Conservation (phyloP, 35 echinoderm and acorn worm genomes). For the Holothuria glaberrima region DNA sequence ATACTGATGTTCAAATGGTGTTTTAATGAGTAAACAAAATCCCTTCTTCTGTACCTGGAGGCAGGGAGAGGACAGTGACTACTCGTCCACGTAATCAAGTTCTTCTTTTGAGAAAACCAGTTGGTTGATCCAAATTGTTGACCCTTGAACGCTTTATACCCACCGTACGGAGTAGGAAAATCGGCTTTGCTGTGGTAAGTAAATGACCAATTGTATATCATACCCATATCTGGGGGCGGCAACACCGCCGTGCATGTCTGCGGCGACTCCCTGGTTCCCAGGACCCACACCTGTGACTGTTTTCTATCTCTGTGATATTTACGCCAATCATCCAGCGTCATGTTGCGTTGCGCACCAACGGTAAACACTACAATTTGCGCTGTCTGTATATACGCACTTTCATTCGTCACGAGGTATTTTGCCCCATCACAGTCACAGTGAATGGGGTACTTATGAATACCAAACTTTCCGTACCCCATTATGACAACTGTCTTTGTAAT, state of each 20-base stretch:
- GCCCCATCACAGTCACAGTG: neutral
- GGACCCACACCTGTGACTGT: slow-evolving; percentile 5
- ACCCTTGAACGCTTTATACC: neutral
- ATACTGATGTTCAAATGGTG: slow-evolving; percentile 24
- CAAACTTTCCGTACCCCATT: slow-evolving; percentile 37
- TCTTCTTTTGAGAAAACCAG: slow-evolving; percentile 35
- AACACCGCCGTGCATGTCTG: slow-evolving; percentile 1
- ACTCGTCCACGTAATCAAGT: slow-evolving; percentile 21
- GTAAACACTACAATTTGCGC: slow-evolving; percentile 33
- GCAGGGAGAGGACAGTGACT: slow-evolving; percentile 12
- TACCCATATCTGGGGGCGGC: neutral
- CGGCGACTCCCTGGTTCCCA: slow-evolving; percentile 24
- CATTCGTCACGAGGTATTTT: slow-evolving; percentile 13
- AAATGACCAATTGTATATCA: slow-evolving; percentile 8
- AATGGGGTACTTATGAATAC: neutral
- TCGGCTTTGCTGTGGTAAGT: slow-evolving; percentile 45
- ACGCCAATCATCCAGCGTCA: slow-evolving; percentile 5
- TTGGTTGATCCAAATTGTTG: slow-evolving; percentile 3
- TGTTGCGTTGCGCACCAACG: slow-evolving; percentile 1
- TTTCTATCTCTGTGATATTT: neutral
- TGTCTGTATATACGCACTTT: neutral
- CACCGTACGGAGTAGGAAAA: slow-evolving; percentile 25
- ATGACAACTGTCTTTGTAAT: neutral
- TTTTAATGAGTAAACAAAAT: neutral
- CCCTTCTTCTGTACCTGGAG: neutral